Evolutionary conservation across 2,888 invertebrate genomes (phyloP).

Genomic region (Idaea aversata): DNA sequence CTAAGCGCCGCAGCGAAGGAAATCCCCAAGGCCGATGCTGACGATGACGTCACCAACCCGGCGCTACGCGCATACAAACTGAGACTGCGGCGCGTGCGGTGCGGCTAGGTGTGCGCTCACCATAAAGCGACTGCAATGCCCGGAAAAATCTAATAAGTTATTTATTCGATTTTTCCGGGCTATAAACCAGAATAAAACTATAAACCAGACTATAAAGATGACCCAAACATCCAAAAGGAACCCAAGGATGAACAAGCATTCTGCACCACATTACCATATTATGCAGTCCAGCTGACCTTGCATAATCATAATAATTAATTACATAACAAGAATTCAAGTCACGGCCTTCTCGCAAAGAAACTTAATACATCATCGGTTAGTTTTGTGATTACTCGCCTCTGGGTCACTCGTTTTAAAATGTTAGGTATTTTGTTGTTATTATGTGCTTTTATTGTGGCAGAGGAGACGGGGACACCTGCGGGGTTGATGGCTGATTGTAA

Average conservation of each 20-base stretch:
- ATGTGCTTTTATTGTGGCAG: conserved; percentile 29
- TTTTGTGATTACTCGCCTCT: conserved; percentile 37
- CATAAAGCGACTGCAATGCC: too few species aligned
- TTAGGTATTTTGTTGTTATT: conserved; percentile 21
- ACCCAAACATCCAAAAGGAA: neutral
- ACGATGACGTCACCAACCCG: too few species aligned
- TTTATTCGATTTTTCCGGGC: too few species aligned
- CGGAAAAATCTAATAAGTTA: too few species aligned
- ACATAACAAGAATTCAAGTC: conserved; percentile 27
- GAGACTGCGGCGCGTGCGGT: too few species aligned
- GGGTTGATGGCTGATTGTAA: conserved; percentile 66
- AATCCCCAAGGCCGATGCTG: too few species aligned
- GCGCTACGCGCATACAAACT: too few species aligned
- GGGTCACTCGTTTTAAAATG: conserved; percentile 34
- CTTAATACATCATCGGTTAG: conserved; percentile 41
- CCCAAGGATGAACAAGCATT: neutral
- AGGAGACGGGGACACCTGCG: conserved; percentile 55
- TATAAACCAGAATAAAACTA: too few species aligned
- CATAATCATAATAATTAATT: conserved; percentile 18
- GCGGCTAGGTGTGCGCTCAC: too few species aligned
- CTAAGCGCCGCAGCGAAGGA: too few species aligned
- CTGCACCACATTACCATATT: neutral
- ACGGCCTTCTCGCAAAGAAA: conserved; percentile 47
- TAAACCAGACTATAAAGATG: too few species aligned
- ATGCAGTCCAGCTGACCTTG: conserved; percentile 18